phyloP scores from a whole-genome alignment of 1,140 invertebrate species.

The Diachasma alloeum region DNA sequence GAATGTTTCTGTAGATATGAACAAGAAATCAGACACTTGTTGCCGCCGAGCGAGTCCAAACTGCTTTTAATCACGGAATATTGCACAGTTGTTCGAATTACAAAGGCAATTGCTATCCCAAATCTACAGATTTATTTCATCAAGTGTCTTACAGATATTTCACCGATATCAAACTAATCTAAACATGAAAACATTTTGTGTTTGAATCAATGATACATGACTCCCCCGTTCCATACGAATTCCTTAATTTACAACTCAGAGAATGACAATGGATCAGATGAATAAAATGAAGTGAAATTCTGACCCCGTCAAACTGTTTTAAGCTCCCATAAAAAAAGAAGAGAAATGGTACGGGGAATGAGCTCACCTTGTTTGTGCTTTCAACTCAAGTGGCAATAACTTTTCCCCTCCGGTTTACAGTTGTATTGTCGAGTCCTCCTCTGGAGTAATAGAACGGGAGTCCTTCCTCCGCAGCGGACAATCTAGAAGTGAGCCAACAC shows the following conservation, averaged over 20 bases:
- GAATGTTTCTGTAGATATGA: neutral
- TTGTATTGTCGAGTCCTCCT: neutral
- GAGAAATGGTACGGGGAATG: neutral
- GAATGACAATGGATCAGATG: no score
- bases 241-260: no score
- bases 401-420: neutral
- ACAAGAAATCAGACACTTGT: slow-evolving; percentile 28
- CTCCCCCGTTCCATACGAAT: no score
- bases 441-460: neutral
- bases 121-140: neutral
- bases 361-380: neutral
- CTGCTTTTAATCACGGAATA: neutral
- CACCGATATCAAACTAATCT: no score
- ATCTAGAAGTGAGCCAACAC: slow-evolving; percentile 24
- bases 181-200: no score
- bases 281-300: no score
- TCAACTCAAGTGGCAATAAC: neutral
- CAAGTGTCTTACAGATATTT: no score
- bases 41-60: slow-evolving; percentile 12
- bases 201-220: no score
- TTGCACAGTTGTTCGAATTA: neutral
- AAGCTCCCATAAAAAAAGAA: neutral
- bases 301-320: neutral
- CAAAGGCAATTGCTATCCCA: neutral
- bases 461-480: slow-evolving; percentile 13